Evolutionary conservation across 2,888 invertebrate genomes (phyloP), one percentile per base, ranked within the genome.

Genomic region (Himalopsyche anomala): DNA sequence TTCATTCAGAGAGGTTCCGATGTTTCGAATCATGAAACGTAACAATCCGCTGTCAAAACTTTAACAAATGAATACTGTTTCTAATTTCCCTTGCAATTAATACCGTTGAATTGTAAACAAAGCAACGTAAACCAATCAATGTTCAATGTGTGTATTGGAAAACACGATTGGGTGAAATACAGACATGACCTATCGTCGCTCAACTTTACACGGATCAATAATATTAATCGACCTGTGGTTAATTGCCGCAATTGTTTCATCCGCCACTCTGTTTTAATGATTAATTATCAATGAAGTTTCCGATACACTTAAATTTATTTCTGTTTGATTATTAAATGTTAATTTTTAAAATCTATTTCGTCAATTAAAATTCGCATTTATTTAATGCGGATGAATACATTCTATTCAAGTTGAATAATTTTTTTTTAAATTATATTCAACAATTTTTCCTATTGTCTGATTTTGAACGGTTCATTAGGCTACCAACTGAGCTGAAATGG

Each of bases 141-240:
- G 45, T 51, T 51, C 15, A 51, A 15, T 5, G 36, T 15, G 74
- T 74, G 19, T 74, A 74, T 74, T 38, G 15, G 36, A 74, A 74
- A 74, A 12, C 74, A 15, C 36, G 38, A 36, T 38, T 74, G 74
- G 36, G 74, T 11, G n/a, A 74, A 74, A 74, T 36, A 74, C 69
- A 28, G 56, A 56, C 62, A 28, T 62, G 28, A 74, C 74, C 9
- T 74, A 74, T 74, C 74, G 36, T 12, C 36, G 51, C 51, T 51
- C 51, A 51, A 74, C 74, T 74, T 74, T 15, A 74, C 28, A 36
- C 15, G 11, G 74, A 38, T 74, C 74, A 36, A 36, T 74, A 74
- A 36, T 51, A 51, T 28, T 36, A 74, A 15, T 36, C 28, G 12
- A 36, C 36, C 5, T 38, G 28, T 19, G 74, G 74, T 74, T 74